Evolutionary conservation across 2,797 vertebrate genomes (phyloP), one percentile per base, ranked within the genome.

Genomic region (Denticeps clupeoides): DNA sequence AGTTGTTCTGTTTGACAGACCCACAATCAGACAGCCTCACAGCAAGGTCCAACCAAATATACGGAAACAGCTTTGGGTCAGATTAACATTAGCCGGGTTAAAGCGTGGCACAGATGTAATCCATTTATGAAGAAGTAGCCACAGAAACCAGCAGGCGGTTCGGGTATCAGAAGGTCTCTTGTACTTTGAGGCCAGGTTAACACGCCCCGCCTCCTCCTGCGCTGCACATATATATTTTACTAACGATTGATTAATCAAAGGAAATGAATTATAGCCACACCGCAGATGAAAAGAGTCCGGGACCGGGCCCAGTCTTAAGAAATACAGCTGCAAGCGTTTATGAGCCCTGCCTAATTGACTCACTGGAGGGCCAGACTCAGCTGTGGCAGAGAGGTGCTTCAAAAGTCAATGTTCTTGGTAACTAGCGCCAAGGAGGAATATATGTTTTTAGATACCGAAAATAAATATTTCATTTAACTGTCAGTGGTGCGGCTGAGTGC

Each of bases 401-500:
- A 78, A 73, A 82, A 82, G 79, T 77, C 73, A 73, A 69, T 74
- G 74, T 73, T 80, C 74, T 69, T 67, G 63, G 71, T 79, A 74
- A 80, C 75, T 66, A 59, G 68, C 68, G 69, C 78, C 62, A 77
- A 74, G 73, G 74, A 80, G 81, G 79, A 84, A 81, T 81, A 77
- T 73, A 79, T 83, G 80, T 84, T 81, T 82, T 80, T 82, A 78
- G 72, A 83, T 80, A 81, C 69, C 64, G 68, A 72, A 78, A 82
- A 82, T 83, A 82, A 82, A 83, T 82, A 84, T 82, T 85, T 82
- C 63, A 82, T 82, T 78, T 69, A 78, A 73, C 78, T 75, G 80
- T 82, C 79, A 80, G 74, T 72, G 73, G 60, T 65, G 68, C 65
- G 61, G 63, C 63, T 56, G 58, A 67, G 59, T 49, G 62, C 60